A percentile compares a stretch with the other conserved stretches of the same genome.
phyloP scores from a whole-genome alignment of 2,797 vertebrate genomes.

The Cynopterus sphinx region DNA sequence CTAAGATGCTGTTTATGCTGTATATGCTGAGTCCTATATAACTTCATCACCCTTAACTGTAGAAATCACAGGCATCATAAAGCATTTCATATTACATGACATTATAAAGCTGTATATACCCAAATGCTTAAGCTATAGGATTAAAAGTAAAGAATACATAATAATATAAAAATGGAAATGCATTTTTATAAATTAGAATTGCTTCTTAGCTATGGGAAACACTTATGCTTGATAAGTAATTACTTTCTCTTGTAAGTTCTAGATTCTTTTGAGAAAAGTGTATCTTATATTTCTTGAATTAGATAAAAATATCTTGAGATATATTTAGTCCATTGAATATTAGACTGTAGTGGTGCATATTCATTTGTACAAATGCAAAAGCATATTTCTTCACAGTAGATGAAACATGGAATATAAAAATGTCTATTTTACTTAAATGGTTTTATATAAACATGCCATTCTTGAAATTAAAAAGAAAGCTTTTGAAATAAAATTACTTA shows the following conservation, averaged over 20 bases:
- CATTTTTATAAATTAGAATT: background rate
- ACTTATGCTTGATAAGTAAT: background rate
- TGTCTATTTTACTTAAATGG: constrained; percentile 30
- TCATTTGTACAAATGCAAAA: constrained; percentile 75
- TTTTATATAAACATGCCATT: background rate
- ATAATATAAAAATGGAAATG: background rate
- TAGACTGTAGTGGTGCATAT: background rate
- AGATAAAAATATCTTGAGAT: background rate
- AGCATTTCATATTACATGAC: background rate
- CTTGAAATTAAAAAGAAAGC: background rate
- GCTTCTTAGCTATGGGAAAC: background rate
- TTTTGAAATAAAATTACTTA: constrained; percentile 11
- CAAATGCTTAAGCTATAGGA: background rate
- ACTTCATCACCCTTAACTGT: background rate
- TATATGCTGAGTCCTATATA: background rate
- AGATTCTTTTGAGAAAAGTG: background rate
- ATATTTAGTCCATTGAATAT: background rate
- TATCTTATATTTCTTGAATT: background rate
- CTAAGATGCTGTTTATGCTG: constrained; percentile 45
- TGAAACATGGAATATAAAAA: constrained; percentile 80
- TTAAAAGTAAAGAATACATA: background rate
- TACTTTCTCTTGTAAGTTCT: background rate
- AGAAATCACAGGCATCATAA: background rate
- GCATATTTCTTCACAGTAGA: constrained; percentile 81
- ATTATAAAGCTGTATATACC: background rate